These are phyloP conservation scores for Tachycineta bicolor DNA, from an alignment of 2,113 vertebrate species.

Conservation along the genomic window DNA sequence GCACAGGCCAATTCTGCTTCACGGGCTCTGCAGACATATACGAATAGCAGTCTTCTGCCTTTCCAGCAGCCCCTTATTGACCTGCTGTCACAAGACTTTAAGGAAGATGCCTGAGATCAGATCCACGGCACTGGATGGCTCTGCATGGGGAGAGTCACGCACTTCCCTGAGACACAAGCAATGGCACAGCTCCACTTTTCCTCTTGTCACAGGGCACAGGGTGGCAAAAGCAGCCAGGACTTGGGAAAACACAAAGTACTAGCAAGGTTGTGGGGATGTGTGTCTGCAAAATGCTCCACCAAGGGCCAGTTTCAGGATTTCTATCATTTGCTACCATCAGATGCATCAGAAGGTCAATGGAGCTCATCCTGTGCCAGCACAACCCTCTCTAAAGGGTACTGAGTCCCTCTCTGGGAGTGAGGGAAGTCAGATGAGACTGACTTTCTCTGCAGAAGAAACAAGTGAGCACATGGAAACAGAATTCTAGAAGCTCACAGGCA, in stretches of 20 bases:
- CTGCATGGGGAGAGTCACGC: neutral
- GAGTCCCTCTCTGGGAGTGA: rapidly evolving
- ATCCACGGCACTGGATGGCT: neutral
- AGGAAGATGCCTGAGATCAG: neutral
- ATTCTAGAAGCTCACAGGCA: neutral
- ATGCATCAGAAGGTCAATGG: neutral
- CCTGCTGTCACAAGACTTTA: neutral
- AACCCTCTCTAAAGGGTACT: neutral
- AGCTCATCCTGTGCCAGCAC: neutral
- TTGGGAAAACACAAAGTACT: neutral
- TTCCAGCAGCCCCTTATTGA: neutral
- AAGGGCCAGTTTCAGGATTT: neutral
- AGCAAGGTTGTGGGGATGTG: neutral
- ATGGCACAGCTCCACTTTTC: neutral
- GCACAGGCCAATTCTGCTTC: neutral
- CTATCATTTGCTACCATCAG: neutral
- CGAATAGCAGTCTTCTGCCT: neutral
- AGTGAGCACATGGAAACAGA: neutral
- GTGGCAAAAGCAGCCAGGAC: neutral
- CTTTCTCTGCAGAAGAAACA: neutral
- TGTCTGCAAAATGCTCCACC: neutral
- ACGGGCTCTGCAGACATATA: neutral
- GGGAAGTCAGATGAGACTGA: neutral
- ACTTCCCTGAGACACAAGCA: neutral
- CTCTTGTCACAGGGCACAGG: neutral